Conservation (phyloP, 1,140 invertebrate genomes). For the Asobara japonica region DNA sequence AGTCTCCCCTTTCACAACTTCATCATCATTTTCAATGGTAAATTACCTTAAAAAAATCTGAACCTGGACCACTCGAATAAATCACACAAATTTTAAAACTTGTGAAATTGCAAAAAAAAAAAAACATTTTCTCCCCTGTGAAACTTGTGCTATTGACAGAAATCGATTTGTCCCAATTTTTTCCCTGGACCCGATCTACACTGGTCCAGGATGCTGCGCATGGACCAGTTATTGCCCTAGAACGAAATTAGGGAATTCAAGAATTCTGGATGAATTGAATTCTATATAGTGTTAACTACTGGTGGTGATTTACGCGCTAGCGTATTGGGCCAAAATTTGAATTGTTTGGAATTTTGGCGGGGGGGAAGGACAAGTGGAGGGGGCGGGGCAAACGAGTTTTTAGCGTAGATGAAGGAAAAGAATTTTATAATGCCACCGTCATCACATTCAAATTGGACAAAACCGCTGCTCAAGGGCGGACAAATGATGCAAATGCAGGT, state of each 20-base stretch:
- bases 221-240: neutral
- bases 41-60: too few relatives aligned
- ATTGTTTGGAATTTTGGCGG: neutral
- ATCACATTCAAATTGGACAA: slow-evolving; percentile 60
- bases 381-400: slow-evolving; percentile 14
- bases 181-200: too few relatives aligned
- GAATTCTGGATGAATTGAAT: neutral
- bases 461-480: slow-evolving; percentile 55
- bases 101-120: neutral
- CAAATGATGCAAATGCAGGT: slow-evolving; percentile 59
- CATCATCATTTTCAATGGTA: too few relatives aligned
- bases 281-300: neutral
- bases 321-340: too few relatives aligned
- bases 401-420: slow-evolving; percentile 28
- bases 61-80: too few relatives aligned
- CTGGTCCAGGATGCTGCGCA: slow-evolving; percentile 20
- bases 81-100: too few relatives aligned
- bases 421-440: slow-evolving; percentile 58
- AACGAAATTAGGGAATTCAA: neutral
- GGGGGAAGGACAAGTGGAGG: neutral
- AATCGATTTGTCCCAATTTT: too few relatives aligned
- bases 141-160: too few relatives aligned
- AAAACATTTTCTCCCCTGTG: neutral
- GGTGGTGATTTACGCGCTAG: too few relatives aligned
- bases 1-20: neutral